Evolutionary conservation across 2,113 vertebrate species (phyloP), one percentile per base, ranked within the genome.

Genomic region (Crotalus viridis): DNA sequence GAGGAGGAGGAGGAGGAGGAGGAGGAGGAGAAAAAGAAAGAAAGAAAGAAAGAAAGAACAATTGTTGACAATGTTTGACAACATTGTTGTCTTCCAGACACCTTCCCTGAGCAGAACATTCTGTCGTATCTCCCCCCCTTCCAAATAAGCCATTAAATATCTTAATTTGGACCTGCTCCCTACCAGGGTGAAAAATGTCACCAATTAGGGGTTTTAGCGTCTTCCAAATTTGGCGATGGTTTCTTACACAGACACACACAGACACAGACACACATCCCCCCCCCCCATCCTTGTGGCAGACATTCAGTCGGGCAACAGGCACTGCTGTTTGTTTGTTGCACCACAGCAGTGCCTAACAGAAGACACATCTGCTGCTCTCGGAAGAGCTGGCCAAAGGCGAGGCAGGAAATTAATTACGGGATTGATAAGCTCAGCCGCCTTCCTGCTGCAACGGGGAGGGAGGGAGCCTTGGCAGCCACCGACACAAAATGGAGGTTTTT

Each of bases 181-280:
- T 51, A 52, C 88, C 89, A 94, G 54, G n/a, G 61, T 93, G 74
- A 93, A 74, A 92, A 92, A 91, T 17, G 19, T 69, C 88, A 86
- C 69, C 85, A 61, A 8, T 61, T 15, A 93, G 92, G 91, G 90
- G 9, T 26, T 46, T 55, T 9, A 48, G 90, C 54, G 15, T 81
- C 10, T 26, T 51, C 7, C 0, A 26, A 15, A 69, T 93, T 10
- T 87, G 9, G 22, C 8, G 10, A 28, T 3, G 4, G 54, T 48
- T 8, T 46, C n/a, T 17, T 28, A 64, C 61, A n/a, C 26, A 28
- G 8, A 28, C n/a, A 39, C 15, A 28, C n/a, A 39, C 15, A 74
- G n/a, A 17, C 64, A 15, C 4, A 69, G 28, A 6, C 1, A 2
- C 28, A 39, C 39, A 39, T 39, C 1, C n/a, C 1, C n/a, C 10